A percentile compares a stretch with the other conserved stretches of the same genome.
These are phyloP conservation scores for Tortrix viridana DNA, from an alignment of 2,888 invertebrate genomes.

Conservation along the genomic window DNA sequence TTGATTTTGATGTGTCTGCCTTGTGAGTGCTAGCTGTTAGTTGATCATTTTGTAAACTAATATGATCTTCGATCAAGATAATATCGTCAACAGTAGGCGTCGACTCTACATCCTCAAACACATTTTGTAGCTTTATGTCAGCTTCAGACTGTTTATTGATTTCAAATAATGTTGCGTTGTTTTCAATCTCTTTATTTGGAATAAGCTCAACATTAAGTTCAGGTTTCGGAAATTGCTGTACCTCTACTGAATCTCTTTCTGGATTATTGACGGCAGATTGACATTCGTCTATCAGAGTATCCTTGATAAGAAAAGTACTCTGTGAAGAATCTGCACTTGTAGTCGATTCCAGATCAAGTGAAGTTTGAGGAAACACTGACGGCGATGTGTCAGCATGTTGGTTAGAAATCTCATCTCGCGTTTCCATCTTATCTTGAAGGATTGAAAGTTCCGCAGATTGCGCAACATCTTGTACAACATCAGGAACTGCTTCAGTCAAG, in stretches of 20 bases:
- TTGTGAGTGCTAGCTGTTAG: conserved; percentile 51
- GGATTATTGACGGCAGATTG: neutral
- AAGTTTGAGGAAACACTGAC: conserved; percentile 11
- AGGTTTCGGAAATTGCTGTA: neutral
- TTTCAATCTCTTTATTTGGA: conserved; percentile 8
- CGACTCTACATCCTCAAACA: neutral
- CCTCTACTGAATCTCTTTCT: neutral
- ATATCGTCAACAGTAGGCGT: conserved; percentile 2
- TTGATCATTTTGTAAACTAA: conserved; percentile 34
- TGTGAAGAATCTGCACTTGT: conserved; percentile 34
- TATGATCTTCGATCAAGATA: neutral
- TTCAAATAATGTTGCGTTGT: conserved; percentile 1
- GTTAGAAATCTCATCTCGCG: neutral
- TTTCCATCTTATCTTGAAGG: neutral
- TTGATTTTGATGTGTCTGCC: conserved; percentile 43
- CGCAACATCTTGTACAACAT: conserved; percentile 8
- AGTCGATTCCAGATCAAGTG: conserved; percentile 29
- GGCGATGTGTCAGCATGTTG: neutral
- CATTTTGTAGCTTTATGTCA: neutral
- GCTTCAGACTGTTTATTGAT: neutral
- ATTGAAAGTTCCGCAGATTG: neutral
- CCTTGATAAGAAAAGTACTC: conserved; percentile 29
- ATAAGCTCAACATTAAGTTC: neutral
- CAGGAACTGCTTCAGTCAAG: conserved; percentile 7
- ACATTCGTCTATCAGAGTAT: conserved; percentile 23